Percentiles rank a stretch among this genome's conserved stretches.
These are phyloP conservation scores for Eugnorisma glareosa DNA, from an alignment of 2,888 invertebrate genomes.

Conservation along the genomic window DNA sequence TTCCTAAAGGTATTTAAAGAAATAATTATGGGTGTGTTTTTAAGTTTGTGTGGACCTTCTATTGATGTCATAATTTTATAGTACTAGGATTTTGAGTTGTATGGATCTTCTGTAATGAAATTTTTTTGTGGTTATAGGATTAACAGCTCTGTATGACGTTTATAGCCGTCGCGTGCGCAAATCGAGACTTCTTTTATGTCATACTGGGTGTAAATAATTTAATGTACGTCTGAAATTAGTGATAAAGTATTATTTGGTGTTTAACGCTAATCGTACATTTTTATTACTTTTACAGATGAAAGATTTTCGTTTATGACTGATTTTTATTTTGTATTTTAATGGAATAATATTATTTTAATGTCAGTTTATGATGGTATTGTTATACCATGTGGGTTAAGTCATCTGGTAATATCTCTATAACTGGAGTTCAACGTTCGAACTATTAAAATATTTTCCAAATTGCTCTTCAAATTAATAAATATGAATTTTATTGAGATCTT, in stretches of 20 bases:
- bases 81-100: not conserved
- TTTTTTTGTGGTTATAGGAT: conserved; percentile 30
- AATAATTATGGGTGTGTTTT: not conserved
- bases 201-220: conserved; percentile 78
- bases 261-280: conserved; percentile 84
- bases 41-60: not conserved
- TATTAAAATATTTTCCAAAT: not conserved
- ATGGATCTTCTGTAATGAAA: conserved; percentile 37
- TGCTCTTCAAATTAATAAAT: not conserved
- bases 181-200: conserved; percentile 73
- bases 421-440: not conserved
- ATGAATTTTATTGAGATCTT: not conserved
- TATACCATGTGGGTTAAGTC: not conserved
- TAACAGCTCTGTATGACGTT: conserved; percentile 61
- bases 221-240: conserved; percentile 75
- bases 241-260: conserved; percentile 83
- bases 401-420: not conserved
- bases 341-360: conserved; percentile 36
- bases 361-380: conserved; percentile 29
- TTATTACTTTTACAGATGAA: conserved; percentile 71
- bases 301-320: conserved; percentile 43
- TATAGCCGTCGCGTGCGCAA: conserved; percentile 84
- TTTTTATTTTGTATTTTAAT: conserved; percentile 45
- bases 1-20: not conserved
- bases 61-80: not conserved